phyloP scores from a whole-genome alignment of 92 coral and sea anemone genomes.

The Diadumene lineata region DNA sequence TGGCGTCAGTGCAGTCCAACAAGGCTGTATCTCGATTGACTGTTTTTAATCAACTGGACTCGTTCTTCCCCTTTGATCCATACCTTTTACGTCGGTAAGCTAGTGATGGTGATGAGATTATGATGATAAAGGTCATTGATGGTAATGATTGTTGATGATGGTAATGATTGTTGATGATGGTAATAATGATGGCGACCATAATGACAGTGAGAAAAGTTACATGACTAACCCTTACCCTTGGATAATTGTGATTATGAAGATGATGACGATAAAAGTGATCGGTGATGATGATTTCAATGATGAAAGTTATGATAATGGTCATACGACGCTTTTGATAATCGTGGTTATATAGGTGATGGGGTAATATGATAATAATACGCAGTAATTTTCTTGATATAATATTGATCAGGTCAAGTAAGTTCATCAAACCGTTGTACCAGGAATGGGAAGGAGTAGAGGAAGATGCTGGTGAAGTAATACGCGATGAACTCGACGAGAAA shows the following conservation, averaged over 20 bases:
- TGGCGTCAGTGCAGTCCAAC: constrained; percentile 67
- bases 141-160: background rate
- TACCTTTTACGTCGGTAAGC: constrained; percentile 75
- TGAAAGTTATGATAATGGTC: background rate
- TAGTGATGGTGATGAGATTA: background rate
- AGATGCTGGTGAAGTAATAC: constrained; percentile 48
- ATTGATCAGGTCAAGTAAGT: constrained; percentile 66
- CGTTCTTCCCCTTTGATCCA: constrained; percentile 97
- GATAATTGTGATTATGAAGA: background rate
- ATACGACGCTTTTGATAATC: too few species aligned
- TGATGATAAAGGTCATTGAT: background rate
- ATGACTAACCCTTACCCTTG: too few species aligned
- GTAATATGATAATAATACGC: background rate
- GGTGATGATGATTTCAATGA: background rate
- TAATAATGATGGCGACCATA: background rate
- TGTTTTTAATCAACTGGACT: constrained; percentile 81
- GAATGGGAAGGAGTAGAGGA: constrained; percentile 87
- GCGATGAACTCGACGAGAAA: constrained; percentile 45
- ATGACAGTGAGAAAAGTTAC: too few species aligned
- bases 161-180: background rate
- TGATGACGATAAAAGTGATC: background rate
- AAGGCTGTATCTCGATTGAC: constrained; percentile 69
- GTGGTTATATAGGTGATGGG: background rate
- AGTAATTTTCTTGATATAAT: background rate
- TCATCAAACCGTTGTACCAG: constrained; percentile 67